phyloP scores from a whole-genome alignment of 2,797 vertebrate species.

The Ciconia nigra region DNA sequence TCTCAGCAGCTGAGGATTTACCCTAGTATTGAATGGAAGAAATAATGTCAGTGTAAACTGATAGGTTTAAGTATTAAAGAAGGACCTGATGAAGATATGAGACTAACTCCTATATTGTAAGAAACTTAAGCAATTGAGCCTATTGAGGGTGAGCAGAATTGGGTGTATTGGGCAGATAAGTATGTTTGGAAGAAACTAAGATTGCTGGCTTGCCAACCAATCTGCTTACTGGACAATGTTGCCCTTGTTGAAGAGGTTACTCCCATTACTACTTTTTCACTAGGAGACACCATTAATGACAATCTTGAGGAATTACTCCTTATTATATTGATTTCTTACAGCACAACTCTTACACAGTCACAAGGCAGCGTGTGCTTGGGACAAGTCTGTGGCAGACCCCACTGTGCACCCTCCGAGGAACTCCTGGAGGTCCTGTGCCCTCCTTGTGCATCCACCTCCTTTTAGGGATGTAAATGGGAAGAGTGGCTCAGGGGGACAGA shows the following conservation, averaged over 20 bases:
- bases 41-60: slow-evolving; percentile 34
- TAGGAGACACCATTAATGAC: neutral
- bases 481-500: rapidly evolving
- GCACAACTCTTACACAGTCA: neutral
- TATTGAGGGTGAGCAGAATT: neutral
- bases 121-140: neutral
- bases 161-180: neutral
- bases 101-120: neutral
- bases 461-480: neutral
- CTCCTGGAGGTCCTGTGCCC: neutral
- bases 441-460: neutral
- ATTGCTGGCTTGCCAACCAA: neutral
- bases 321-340: neutral
- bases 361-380: no score
- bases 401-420: rapidly evolving
- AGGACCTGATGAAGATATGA: neutral
- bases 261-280: neutral
- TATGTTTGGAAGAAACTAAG: neutral
- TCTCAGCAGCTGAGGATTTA: neutral
- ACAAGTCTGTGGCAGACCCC: neutral
- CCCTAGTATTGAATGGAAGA: neutral
- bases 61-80: slow-evolving; percentile 25
- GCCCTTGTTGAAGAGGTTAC: neutral
- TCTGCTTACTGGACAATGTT: neutral
- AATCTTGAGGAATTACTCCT: neutral